Evolutionary conservation across 2,113 vertebrate genomes (phyloP).

Genomic region (Gymnogyps californianus): DNA sequence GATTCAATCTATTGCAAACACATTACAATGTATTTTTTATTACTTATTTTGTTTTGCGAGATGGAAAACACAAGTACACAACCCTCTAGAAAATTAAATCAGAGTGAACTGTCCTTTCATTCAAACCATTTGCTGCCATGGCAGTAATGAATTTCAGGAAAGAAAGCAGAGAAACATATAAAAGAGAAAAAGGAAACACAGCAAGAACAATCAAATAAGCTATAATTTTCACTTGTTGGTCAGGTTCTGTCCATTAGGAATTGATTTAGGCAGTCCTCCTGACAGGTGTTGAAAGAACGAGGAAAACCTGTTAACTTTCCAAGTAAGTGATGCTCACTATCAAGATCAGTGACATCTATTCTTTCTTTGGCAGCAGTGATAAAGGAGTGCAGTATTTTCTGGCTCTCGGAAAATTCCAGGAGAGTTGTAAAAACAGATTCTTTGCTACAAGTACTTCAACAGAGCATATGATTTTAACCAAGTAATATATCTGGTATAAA

Average conservation of each 20-base stretch:
- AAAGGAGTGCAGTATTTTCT: not conserved
- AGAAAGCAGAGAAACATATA: not conserved
- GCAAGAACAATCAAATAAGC: not conserved
- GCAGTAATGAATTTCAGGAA: not conserved
- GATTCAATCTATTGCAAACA: not conserved
- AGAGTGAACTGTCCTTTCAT: not conserved
- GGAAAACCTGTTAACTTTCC: not conserved
- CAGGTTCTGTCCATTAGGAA: not conserved
- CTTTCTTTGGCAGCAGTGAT: not conserved
- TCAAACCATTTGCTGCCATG: not conserved
- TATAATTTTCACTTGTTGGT: not conserved
- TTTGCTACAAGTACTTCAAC: not conserved
- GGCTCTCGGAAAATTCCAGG: not conserved
- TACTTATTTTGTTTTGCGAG: not conserved
- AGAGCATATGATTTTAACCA: not conserved
- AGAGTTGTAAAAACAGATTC: not conserved
- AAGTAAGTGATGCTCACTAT: not conserved
- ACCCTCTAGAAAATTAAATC: not conserved
- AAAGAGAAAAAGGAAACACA: not conserved
- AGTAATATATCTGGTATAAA: not conserved
- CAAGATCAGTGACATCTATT: slow-evolving; percentile 21
- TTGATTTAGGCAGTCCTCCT: not conserved
- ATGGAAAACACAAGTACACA: not conserved
- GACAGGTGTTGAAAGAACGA: not conserved
- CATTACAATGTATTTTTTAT: not conserved